A percentile compares a stretch with the other conserved stretches of the same genome.
phyloP scores from a whole-genome alignment of 2,797 vertebrate genomes.

The Anguilla anguilla region DNA sequence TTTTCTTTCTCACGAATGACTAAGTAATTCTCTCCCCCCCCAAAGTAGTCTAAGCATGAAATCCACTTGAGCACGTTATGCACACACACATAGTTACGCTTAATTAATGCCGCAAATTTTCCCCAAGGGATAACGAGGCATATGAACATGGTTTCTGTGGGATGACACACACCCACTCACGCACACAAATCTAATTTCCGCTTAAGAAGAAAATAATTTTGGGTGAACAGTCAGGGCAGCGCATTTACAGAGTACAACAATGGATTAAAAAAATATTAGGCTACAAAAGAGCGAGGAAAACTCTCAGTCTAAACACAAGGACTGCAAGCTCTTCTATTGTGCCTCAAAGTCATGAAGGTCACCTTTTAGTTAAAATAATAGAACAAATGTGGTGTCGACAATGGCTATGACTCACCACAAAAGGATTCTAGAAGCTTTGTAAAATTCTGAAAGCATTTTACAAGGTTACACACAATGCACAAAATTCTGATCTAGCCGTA shows the following conservation, averaged over 20 bases:
- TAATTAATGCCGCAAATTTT: neutral
- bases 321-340: neutral
- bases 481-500: neutral
- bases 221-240: neutral
- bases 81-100: neutral
- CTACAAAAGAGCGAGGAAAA: neutral
- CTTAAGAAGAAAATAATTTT: neutral
- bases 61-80: neutral
- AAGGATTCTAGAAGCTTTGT: neutral
- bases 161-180: neutral
- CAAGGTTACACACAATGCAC: neutral
- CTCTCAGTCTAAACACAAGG: neutral
- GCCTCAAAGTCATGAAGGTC: neutral
- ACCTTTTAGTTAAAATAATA: neutral
- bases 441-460: neutral
- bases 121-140: neutral
- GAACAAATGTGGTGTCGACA: neutral
- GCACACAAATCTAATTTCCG: neutral
- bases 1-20: neutral
- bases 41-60: neutral
- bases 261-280: neutral
- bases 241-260: neutral
- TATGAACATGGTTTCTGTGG: neutral
- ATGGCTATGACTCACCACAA: neutral
- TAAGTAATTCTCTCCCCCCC: neutral